phyloP scores from a whole-genome alignment of 2,888 invertebrate genomes.

The Sinelater perroti region DNA sequence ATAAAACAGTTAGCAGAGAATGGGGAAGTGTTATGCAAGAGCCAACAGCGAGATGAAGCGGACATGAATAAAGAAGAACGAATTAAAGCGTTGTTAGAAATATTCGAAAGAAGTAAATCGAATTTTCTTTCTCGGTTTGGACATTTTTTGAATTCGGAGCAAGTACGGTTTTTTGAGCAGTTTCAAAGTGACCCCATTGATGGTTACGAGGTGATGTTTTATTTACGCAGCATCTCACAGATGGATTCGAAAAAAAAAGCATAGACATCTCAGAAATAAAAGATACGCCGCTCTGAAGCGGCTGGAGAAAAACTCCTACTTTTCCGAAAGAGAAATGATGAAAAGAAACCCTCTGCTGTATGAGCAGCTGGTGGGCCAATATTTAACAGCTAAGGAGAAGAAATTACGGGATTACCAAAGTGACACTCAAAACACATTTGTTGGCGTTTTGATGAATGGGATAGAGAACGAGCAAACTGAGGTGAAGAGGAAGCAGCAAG shows the following conservation, averaged over 20 bases:
- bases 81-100: slow-evolving; percentile 69
- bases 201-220: slow-evolving; percentile 69
- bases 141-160: slow-evolving; percentile 70
- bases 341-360: slow-evolving; percentile 88
- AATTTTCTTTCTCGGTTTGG: slow-evolving; percentile 83
- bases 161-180: slow-evolving; percentile 75
- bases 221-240: slow-evolving; percentile 69
- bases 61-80: slow-evolving; percentile 78
- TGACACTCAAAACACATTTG: slow-evolving; percentile 69
- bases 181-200: slow-evolving; percentile 53
- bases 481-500: slow-evolving; percentile 69
- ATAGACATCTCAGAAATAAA: slow-evolving; percentile 74
- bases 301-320: slow-evolving; percentile 77
- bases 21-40: slow-evolving; percentile 76
- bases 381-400: slow-evolving; percentile 80
- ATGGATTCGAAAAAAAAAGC: slow-evolving; percentile 63
- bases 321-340: slow-evolving; percentile 94
- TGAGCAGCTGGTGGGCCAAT: slow-evolving; percentile 89
- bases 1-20: slow-evolving; percentile 70
- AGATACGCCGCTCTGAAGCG: slow-evolving; percentile 83
- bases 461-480: slow-evolving; percentile 78
- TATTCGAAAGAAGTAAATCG: slow-evolving; percentile 72
- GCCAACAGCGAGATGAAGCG: slow-evolving; percentile 81
- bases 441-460: slow-evolving; percentile 81
- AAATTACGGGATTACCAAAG: slow-evolving; percentile 66